Percentiles rank a stretch among this genome's conserved stretches.
Conservation (phyloP, 2,888 invertebrate species). For the Azorinus chamasolen region DNA sequence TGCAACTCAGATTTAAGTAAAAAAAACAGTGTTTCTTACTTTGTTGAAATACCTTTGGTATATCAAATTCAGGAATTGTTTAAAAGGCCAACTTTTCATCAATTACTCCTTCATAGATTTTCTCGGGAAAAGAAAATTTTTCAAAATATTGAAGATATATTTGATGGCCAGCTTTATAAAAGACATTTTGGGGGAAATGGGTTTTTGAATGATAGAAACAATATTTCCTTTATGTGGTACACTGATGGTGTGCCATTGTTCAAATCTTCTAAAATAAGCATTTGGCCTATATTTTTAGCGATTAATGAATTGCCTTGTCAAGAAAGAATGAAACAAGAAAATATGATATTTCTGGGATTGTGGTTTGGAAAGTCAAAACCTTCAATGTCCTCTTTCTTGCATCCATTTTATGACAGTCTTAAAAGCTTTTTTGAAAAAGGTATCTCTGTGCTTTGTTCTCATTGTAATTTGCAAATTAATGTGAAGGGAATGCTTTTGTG, state of each 20-base stretch:
- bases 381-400: slow-evolving; percentile 47
- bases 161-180: slow-evolving; percentile 50
- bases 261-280: slow-evolving; percentile 49
- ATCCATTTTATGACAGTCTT: slow-evolving; percentile 49
- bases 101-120: slow-evolving; percentile 25
- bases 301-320: slow-evolving; percentile 49
- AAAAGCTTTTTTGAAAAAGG: slow-evolving; percentile 16
- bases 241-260: slow-evolving; percentile 57
- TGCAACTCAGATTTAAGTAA: slow-evolving; percentile 18
- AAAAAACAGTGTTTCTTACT: slow-evolving; percentile 36
- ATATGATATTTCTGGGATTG: slow-evolving; percentile 48
- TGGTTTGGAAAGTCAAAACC: slow-evolving; percentile 59
- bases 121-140: slow-evolving; percentile 16
- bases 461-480: slow-evolving; percentile 6
- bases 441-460: slow-evolving; percentile 8
- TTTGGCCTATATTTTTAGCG: slow-evolving; percentile 46
- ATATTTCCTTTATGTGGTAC: slow-evolving; percentile 44
- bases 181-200: slow-evolving; percentile 1
- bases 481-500: slow-evolving; percentile 30
- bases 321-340: slow-evolving; percentile 36
- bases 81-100: slow-evolving; percentile 34
- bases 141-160: slow-evolving; percentile 46
- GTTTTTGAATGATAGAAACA: slow-evolving; percentile 21
- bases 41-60: slow-evolving; percentile 50
- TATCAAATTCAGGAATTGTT: slow-evolving; percentile 42